Evolutionary conservation across 2,113 vertebrate genomes (phyloP).

Genomic region (Nycticebus coucang): DNA sequence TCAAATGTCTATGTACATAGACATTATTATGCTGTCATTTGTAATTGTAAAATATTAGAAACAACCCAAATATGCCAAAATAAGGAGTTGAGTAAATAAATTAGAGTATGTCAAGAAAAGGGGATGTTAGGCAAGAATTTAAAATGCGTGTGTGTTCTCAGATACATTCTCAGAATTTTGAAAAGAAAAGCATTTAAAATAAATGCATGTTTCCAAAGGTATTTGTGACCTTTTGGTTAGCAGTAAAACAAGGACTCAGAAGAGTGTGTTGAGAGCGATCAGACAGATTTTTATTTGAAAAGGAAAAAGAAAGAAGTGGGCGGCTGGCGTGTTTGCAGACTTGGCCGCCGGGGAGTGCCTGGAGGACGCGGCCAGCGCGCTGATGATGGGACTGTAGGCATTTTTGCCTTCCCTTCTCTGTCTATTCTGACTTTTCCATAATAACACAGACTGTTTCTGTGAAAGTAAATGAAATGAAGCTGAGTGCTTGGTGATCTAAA

Average conservation of each 20-base stretch:
- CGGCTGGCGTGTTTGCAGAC: too few species aligned
- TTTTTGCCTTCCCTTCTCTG: background rate
- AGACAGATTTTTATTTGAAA: background rate
- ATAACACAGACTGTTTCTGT: background rate
- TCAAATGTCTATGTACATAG: background rate
- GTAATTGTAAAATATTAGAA: background rate
- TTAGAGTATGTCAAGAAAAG: background rate
- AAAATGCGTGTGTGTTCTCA: background rate
- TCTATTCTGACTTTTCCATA: background rate
- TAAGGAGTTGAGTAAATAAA: background rate
- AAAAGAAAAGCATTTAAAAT: background rate
- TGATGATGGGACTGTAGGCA: fast-evolving
- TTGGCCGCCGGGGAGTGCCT: too few species aligned
- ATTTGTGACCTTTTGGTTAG: background rate
- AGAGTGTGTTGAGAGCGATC: background rate
- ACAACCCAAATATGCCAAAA: background rate
- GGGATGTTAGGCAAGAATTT: background rate
- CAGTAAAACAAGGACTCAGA: background rate
- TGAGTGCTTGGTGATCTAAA: background rate
- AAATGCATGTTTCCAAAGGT: background rate
- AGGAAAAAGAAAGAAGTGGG: background rate
- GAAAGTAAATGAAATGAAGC: background rate
- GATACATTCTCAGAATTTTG: background rate
- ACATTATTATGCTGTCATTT: background rate
- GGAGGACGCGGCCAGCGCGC: too few species aligned